phyloP scores from a whole-genome alignment of 2,113 vertebrate species.

The Smithornis capensis region DNA sequence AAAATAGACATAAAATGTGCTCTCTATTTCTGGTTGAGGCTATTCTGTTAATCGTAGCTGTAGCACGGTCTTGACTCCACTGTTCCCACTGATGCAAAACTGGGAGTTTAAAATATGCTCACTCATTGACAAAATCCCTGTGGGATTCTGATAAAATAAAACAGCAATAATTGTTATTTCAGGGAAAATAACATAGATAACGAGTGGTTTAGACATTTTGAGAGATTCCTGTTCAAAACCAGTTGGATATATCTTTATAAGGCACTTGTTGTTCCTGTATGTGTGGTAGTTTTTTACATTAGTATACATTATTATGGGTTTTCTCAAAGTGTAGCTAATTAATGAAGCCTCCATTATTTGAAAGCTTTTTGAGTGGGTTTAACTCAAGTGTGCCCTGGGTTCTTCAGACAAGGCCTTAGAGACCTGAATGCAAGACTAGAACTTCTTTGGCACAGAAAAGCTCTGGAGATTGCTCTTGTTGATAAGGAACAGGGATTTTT shows the following conservation, averaged over 20 bases:
- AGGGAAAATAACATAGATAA: background rate
- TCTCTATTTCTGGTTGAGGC: background rate
- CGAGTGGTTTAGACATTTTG: background rate
- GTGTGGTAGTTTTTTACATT: background rate
- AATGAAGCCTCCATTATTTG: background rate
- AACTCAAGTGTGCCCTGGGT: background rate
- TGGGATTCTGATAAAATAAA: background rate
- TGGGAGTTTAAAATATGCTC: background rate
- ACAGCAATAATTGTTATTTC: background rate
- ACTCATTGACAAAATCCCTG: background rate
- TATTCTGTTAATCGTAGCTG: background rate
- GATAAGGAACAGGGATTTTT: constrained; percentile 7
- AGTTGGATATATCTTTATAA: background rate
- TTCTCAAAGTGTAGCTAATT: background rate
- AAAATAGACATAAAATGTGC: background rate
- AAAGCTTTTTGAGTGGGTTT: background rate
- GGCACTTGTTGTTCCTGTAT: background rate
- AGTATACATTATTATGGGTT: background rate
- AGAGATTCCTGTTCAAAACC: background rate
- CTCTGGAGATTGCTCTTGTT: background rate
- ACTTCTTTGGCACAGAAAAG: background rate
- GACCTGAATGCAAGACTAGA: background rate
- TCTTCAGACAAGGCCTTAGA: background rate
- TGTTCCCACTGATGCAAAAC: background rate
- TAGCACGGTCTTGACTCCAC: background rate